Evolutionary conservation across 2,113 vertebrate genomes (phyloP), one percentile per base, ranked within the genome.

Genomic region (Triplophysa siluroides): DNA sequence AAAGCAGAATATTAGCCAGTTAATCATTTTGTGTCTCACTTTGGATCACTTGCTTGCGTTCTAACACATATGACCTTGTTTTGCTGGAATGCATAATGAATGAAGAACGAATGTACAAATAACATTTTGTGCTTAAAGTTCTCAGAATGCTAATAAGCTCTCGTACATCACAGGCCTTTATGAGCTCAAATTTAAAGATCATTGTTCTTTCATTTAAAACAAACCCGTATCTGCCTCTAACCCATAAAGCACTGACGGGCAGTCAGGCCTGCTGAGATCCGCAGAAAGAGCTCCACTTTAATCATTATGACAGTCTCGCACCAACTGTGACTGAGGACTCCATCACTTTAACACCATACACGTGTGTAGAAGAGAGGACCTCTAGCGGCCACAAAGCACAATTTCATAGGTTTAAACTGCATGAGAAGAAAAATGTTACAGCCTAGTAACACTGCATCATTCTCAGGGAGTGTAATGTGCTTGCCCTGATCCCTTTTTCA

Each of bases 321-420:
- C 54, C 54, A 73, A 60, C 45, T 58, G 13, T 33, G 38, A 70
- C 18, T n/a, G 54, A 79, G 19, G 52, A 78, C 54, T 78, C 29
- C 33, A 43, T 73, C 58, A 43, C 69, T 11, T 65, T 41, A n/a
- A 78, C 29, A 14, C 70, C 74, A 56, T 14, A 56, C 24, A 58
- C 10, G 23, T 56, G 52, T 47, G 62, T n/a, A 26, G 21, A 33
- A n/a, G 3, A 26, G 12, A 26, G 2, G 61, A 67, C 52, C 50
- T 52, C 67, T 65, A 67, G 67, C 61, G 67, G 79, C 47, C 62
- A 54, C 21, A 26, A 24, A 76, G 56, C 81, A 38, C 33, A 38
- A 38, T 38, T 7, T 7, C 33, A 38, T 38, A 38, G 33, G 47
- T 50, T 50, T 12, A 50, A 50, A 50, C 11, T 14, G 14, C 47